These are phyloP conservation scores for human (Homo sapiens) DNA, from an alignment of 2,113 vertebrate genomes.

Conservation along the genomic window GRCh38 chrX:70263501-70264000, in stretches of 20 bases:
- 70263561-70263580: constrained; percentile 37
- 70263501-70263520: background rate
- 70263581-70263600: constrained; percentile 18
- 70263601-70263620: background rate
- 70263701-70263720: constrained; percentile 25
- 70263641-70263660: background rate
- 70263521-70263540: background rate
- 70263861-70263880: background rate
- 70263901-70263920: background rate
- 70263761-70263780: background rate
- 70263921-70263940: background rate
- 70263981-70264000: background rate
- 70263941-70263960: background rate
- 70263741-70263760: background rate
- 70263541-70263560: background rate
- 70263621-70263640: background rate
- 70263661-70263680: constrained; percentile 2
- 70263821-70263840: background rate
- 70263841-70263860: background rate
- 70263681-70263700: background rate
- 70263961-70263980: background rate
- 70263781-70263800: background rate
- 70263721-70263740: background rate
- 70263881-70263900: background rate
- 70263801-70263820: background rate